Evolutionary conservation across 64 coral and sea anemone species (phyloP), one percentile per base, ranked within the genome.

Genomic region (Orbicella faveolata): DNA sequence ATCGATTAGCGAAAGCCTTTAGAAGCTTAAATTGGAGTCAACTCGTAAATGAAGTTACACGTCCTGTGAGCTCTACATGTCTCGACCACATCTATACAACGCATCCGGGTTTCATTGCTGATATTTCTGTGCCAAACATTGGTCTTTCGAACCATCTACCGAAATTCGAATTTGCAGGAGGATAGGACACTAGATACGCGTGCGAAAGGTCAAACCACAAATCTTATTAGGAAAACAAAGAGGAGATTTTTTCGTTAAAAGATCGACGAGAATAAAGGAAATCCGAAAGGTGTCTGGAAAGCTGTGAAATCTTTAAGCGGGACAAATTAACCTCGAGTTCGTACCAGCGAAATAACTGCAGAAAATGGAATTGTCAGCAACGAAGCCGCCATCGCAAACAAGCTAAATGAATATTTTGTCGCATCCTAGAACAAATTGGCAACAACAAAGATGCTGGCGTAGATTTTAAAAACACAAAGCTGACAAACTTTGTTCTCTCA

Each of bases 231-330:
- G 76, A 76, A 86, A 76, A 20, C 90, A 84, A 92, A 92, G 75
- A 55, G 82, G 34, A 65, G 36, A 51, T 86, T 78, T 69, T 91
- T 92, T 78, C 55, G 75, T 39, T 34, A 75, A n/a, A 37, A 18
- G 51, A 92, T 92, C 61, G 90, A 92, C 21, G 74, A 92, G 25
- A 92, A 92, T 33, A 92, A 92, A 92, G 90, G 75, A 65, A 92
- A 92, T 30, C 70, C 81, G 14, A 92, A 92, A 36, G 90, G 90
- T 9, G 36, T 92, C 69, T 92, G 74, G 90, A 77, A 75, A 21
- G 83, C 81, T 9, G n/a, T 79, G 23, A 65, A 68, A 77, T 39
- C 21, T 0, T 55, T 87, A 63, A 87, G 63, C 72, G 63, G 75
- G 48, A 73, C 63, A 36, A 57, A n/a, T 53, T 74, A 90, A 70